A percentile compares a stretch with the other conserved stretches of the same genome.
Conservation (phyloP, 2,888 invertebrate species). For the Nomada fabriciana region DNA sequence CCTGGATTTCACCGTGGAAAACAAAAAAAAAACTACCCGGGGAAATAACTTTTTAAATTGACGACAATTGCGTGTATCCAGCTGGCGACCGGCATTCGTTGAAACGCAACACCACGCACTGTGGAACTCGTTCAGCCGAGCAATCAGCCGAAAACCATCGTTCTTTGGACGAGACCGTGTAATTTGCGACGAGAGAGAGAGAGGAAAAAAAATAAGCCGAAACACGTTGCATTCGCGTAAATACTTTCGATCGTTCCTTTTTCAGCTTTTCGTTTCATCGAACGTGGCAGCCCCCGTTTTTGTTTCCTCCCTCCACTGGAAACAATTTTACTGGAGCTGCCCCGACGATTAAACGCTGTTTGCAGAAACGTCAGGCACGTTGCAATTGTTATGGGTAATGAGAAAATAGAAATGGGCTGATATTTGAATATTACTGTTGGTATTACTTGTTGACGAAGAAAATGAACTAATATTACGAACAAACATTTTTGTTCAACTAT, state of each 20-base stretch:
- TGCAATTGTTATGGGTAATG: too few relatives aligned
- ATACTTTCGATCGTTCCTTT: slow-evolving; percentile 7
- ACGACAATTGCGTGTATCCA: slow-evolving; percentile 35
- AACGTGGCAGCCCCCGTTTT: neutral
- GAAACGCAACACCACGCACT: neutral
- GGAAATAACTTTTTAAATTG: slow-evolving; percentile 34
- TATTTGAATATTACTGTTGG: too few relatives aligned
- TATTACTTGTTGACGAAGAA: too few relatives aligned
- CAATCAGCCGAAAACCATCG: slow-evolving; percentile 35
- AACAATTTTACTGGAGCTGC: neutral
- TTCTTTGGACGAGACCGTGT: slow-evolving; percentile 26
- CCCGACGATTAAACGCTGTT: neutral
- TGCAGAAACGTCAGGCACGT: neutral
- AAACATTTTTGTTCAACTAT: neutral
- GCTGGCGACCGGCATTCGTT: neutral
- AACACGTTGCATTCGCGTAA: neutral
- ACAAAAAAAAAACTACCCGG: neutral
- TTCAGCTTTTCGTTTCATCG: neutral
- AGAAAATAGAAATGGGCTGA: too few relatives aligned
- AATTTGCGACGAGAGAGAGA: slow-evolving; percentile 20
- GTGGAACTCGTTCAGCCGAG: slow-evolving; percentile 17
- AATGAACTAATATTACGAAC: too few relatives aligned
- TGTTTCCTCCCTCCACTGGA: neutral
- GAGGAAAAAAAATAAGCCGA: slow-evolving; percentile 32
- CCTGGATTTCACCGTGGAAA: slow-evolving; percentile 13